Percentiles rank a stretch among this genome's conserved stretches.
Evolutionary conservation across 2,888 invertebrate species (phyloP).

Genomic region (Tenthredo notha): DNA sequence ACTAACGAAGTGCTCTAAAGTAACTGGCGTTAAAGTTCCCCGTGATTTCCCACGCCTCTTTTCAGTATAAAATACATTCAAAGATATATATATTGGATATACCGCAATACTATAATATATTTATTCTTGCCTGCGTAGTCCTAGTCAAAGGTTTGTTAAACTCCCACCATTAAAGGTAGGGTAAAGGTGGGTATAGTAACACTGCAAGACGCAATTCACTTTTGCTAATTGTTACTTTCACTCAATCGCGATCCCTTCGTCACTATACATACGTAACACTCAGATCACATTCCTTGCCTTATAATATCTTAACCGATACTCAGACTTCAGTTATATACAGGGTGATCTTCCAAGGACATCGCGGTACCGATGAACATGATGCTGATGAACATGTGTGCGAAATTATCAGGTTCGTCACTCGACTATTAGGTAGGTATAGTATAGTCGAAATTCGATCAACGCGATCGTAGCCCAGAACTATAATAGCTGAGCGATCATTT

Average conservation of each 20-base stretch:
- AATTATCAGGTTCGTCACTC: no score
- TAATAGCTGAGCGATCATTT: no score
- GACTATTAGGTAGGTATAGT: no score
- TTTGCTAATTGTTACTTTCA: conserved; percentile 73
- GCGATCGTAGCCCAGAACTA: no score
- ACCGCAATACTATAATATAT: background rate
- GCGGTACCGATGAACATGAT: no score
- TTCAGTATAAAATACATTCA: background rate
- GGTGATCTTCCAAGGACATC: no score
- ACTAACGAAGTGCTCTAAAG: conserved; percentile 22
- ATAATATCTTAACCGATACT: background rate
- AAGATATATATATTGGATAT: background rate
- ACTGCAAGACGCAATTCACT: conserved; percentile 61
- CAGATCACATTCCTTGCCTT: conserved; percentile 42
- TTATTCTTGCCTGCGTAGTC: background rate
- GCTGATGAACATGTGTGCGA: no score
- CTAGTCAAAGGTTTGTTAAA: background rate
- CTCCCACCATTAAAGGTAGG: background rate
- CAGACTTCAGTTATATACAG: background rate
- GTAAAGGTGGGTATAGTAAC: conserved; percentile 26
- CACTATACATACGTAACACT: background rate
- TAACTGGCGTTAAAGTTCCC: conserved; percentile 1
- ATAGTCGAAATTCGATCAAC: no score
- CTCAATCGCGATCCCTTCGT: conserved; percentile 46
- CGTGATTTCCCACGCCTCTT: conserved; percentile 12